Base-by-base conservation (phyloP, 2,888 invertebrate species). In the Rhamnusium bicolor region DNA sequence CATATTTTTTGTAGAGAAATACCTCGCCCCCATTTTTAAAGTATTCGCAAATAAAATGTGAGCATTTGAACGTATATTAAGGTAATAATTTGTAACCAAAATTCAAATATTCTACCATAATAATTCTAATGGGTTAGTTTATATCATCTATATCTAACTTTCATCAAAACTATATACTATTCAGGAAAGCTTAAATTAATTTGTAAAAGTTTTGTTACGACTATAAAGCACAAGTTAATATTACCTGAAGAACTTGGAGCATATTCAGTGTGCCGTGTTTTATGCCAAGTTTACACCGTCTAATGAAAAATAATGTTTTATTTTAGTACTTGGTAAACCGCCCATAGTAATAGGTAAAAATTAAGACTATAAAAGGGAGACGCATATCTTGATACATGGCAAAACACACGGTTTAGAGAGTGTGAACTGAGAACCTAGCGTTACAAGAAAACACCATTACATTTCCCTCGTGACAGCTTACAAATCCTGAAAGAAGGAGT, bases 401-500 rank as follows among this genome's bases (percentile, higher is more conserved):
- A 51, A 62, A 75, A 72, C 67, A 56, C 53, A 47, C 63, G 62
- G 65, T 67, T 47, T 40, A 14, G 56, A 47, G 72, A 65, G 65
- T 72, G 63, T 29, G 46, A 62, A 69, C 66, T 10, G 54, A 60
- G 63, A 70, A 69, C 70, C 54, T 67, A 53, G 60, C 40, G 70
- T 62, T 79, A 82, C 81, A 79, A 76, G 75, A 69, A 83, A 83
- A 84, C 75, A 76, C 81, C 81, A 82, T 81, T 83, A 82, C 82
- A 83, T 84, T 82, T 82, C 83, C 83, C 84, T 76, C 14, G 82
- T 74, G 84, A 82, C 83, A 81, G 79, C 82, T 84, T 82, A 82
- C 85, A 85, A 84, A 85, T 84, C 83, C 83, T 82, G 79, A 76
- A 83, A 81, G 81, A 82, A 82, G 81, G 80, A 84, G 84, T 81